These are phyloP conservation scores for Chaetodon trifasciatus DNA, from an alignment of 2,797 vertebrate genomes.

Conservation along the genomic window DNA sequence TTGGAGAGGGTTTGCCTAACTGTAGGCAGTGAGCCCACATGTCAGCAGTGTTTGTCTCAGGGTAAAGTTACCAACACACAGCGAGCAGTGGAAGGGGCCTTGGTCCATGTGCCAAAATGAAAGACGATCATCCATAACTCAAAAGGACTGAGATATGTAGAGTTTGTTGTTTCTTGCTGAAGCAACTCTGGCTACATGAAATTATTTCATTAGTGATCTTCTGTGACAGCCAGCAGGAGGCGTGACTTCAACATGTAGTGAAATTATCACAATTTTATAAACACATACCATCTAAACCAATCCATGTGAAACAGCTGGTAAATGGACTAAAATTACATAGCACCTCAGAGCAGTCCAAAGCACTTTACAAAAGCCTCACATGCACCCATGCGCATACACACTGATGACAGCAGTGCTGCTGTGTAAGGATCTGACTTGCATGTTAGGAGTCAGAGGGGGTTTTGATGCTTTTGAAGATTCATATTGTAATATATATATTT, in stretches of 20 bases:
- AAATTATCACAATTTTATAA: neutral
- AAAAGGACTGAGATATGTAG: neutral
- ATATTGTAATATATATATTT: neutral
- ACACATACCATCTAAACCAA: neutral
- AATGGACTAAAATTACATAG: neutral
- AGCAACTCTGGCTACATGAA: neutral
- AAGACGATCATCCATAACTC: conserved; percentile 1
- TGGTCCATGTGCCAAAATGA: conserved; percentile 7
- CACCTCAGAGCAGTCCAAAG: neutral
- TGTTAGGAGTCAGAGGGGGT: too few species aligned
- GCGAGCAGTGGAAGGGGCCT: neutral
- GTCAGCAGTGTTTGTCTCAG: conserved; percentile 33
- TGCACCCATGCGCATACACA: too few species aligned
- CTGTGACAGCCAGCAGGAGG: neutral
- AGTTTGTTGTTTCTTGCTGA: conserved; percentile 12
- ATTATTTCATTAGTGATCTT: neutral
- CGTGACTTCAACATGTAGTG: neutral
- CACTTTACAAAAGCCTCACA: too few species aligned
- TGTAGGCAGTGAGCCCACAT: conserved; percentile 23
- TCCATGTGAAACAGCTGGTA: neutral
- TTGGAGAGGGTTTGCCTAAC: conserved; percentile 21
- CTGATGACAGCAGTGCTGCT: too few species aligned
- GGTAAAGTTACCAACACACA: conserved; percentile 39
- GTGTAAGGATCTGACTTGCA: too few species aligned
- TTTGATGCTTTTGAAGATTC: too few species aligned